These are phyloP conservation scores for Hydrozoanthus tunicans DNA, from an alignment of 64 coral and sea anemone species.

Conservation along the genomic window DNA sequence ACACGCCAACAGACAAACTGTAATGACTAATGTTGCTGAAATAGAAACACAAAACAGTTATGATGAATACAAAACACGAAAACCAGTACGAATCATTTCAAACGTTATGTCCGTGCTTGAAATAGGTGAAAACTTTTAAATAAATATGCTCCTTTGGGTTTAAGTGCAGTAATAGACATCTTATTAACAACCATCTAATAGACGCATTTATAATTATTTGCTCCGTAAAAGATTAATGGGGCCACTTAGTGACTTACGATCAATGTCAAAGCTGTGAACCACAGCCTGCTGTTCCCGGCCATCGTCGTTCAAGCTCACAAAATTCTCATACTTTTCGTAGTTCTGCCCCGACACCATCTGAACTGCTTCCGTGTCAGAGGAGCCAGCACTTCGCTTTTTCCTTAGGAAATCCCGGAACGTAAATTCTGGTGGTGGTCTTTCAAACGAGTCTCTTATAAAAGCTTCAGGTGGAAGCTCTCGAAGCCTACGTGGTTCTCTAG, in stretches of 20 bases:
- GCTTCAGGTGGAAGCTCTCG: constrained; percentile 73
- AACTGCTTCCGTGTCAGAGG: constrained; percentile 7
- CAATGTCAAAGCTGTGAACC: constrained; percentile 85
- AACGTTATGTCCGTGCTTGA: too few species aligned
- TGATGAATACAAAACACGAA: too few species aligned
- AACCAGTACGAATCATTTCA: too few species aligned
- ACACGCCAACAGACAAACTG: too few species aligned
- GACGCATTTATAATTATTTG: too few species aligned
- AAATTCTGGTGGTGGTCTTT: constrained; percentile 73
- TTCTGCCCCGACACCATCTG: constrained; percentile 79
- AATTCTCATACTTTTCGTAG: constrained; percentile 90
- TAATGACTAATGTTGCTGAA: too few species aligned
- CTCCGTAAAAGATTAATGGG: too few species aligned
- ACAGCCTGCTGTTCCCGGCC: constrained; percentile 60
- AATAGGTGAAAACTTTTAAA: too few species aligned
- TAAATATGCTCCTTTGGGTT: too few species aligned
- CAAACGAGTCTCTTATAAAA: constrained; percentile 65
- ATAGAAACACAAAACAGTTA: too few species aligned
- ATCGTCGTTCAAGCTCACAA: constrained; percentile 75
- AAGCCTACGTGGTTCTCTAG: constrained; percentile 72
- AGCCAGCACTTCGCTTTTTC: constrained; percentile 14
- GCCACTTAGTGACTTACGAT: constrained; percentile 57
- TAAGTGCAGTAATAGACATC: too few species aligned
- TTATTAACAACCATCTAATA: too few species aligned
- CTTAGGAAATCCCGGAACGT: constrained; percentile 67